Evolutionary conservation across 2,113 vertebrate genomes (phyloP), one percentile per base, ranked within the genome.

Genomic region (Lutjanus erythropterus): DNA sequence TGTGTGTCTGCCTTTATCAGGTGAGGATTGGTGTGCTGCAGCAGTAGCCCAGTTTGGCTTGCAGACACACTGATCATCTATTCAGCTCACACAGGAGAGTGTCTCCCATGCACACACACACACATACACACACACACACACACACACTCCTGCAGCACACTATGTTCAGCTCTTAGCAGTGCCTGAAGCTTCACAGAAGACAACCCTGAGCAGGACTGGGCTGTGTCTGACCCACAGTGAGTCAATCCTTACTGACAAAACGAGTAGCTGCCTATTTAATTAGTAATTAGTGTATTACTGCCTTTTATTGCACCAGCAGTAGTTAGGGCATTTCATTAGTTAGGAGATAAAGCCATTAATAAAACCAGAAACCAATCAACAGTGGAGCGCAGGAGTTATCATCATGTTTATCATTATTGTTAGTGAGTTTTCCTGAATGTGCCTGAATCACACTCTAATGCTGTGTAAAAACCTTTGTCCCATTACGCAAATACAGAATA

Each of bases 271-370:
- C 61, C 74, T 85, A 60, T 90, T 93, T 91, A 91, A 91, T 91
- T 86, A 85, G 81, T 86, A 87, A 88, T 84, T 86, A 84, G 81
- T 69, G 56, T 72, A 37, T 86, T 76, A 84, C 67, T 71, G 80
- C 72, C 66, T 90, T 90, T 90, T 81, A 87, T 81, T 83, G 87
- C 77, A 42, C 60, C 70, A 68, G 58, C 64, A 92, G 85, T 71
- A 71, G 77, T 89, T 66, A 53, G 81, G 56, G 80, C 72, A 80
- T 91, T 91, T 90, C 89, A 91, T 92, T 92, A 89, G 83, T 78
- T 75, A 76, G 79, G 76, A 86, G 85, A 90, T 91, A 73, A 89
- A 88, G 87, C 49, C 74, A 89, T 92, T 88, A 88, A 87, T 89
- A 87, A 85, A 85, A 88, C 56, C 72, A 86, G 85, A 85, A 88